phyloP scores from a whole-genome alignment of 2,113 vertebrate genomes.

The Pachypanchax playfairii region DNA sequence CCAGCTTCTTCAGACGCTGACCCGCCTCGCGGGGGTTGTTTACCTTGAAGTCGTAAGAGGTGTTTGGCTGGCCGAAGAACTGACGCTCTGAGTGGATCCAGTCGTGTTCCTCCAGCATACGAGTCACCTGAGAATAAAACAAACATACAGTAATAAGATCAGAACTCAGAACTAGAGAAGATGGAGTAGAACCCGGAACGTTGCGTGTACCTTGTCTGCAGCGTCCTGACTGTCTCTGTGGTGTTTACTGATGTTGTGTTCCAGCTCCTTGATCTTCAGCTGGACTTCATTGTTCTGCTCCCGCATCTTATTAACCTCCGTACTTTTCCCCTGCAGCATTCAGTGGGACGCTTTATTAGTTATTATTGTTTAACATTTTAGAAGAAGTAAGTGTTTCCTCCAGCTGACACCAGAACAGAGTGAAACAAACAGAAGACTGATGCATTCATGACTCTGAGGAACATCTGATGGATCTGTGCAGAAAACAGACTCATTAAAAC shows the following conservation, averaged over 20 bases:
- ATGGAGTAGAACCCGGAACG: background rate
- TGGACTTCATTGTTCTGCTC: conserved; percentile 87
- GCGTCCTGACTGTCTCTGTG: conserved; percentile 85
- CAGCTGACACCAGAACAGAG: background rate
- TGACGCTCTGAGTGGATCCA: conserved; percentile 92
- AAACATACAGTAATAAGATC: too few species aligned
- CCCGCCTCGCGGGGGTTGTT: conserved; percentile 84
- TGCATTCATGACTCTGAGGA: background rate
- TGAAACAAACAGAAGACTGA: too few species aligned
- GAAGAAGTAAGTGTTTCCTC: too few species aligned
- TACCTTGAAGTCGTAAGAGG: conserved; percentile 90
- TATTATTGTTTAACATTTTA: too few species aligned
- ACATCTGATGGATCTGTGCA: background rate
- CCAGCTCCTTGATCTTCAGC: conserved; percentile 88
- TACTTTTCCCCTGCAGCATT: conserved; percentile 74
- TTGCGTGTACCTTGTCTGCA: conserved; percentile 79
- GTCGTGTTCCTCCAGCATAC: conserved; percentile 90
- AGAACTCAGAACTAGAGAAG: background rate
- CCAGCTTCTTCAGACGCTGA: conserved; percentile 86
- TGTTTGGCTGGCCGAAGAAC: conserved; percentile 89
- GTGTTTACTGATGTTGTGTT: conserved; percentile 87
- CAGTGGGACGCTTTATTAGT: background rate
- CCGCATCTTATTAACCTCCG: conserved; percentile 77
- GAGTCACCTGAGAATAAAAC: conserved; percentile 78
- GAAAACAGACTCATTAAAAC: too few species aligned